Evolutionary conservation across 2,888 invertebrate species (phyloP).

Genomic region (Drosophila hawaiiensis): DNA sequence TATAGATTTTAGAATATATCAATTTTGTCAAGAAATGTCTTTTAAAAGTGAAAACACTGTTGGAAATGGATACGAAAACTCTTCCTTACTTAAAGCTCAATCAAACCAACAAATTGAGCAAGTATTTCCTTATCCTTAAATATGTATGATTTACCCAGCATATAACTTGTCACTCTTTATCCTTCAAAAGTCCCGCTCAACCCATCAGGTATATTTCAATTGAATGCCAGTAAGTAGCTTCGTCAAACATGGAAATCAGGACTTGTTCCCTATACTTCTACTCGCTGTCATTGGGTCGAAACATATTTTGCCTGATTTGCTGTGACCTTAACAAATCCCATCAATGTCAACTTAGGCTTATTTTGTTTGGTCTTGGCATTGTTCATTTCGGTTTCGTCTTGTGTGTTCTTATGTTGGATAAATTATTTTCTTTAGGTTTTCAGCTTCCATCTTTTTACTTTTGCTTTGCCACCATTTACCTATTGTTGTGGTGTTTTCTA

Average conservation of each 20-base stretch:
- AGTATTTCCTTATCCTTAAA: background rate
- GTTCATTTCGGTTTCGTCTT: slow-evolving; percentile 5
- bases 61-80: background rate
- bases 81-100: background rate
- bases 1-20: background rate
- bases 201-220: slow-evolving; percentile 44
- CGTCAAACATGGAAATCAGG: slow-evolving; percentile 22
- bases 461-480: slow-evolving; percentile 13
- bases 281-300: slow-evolving; percentile 39
- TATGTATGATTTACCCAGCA: background rate
- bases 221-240: slow-evolving; percentile 29
- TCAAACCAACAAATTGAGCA: background rate
- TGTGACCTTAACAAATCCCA: slow-evolving; percentile 60
- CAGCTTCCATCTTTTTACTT: background rate
- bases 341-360: slow-evolving; percentile 67
- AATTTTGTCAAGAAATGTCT: background rate
- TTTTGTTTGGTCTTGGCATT: slow-evolving; percentile 29
- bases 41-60: background rate
- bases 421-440: slow-evolving; percentile 40
- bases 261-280: background rate
- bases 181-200: slow-evolving; percentile 22
- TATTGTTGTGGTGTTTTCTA: slow-evolving; percentile 51
- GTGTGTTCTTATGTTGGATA: slow-evolving; percentile 37
- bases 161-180: slow-evolving; percentile 31
- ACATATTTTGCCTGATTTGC: slow-evolving; percentile 32